Evolutionary conservation across 2,888 invertebrate species (phyloP).

Genomic region (Cheilosia vulpina): DNA sequence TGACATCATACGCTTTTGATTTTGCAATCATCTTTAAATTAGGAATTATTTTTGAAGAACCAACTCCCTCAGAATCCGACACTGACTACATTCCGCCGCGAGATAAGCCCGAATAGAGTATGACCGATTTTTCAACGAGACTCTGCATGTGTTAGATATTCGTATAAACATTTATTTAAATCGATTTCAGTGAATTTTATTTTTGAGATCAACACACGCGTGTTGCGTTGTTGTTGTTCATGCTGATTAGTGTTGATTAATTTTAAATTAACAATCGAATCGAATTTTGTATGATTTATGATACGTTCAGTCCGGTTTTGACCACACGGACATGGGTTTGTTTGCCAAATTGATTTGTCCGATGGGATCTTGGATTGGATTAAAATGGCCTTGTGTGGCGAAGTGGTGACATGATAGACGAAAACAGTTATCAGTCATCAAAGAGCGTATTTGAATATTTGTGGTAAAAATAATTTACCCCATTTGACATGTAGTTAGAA

Average conservation of each 20-base stretch:
- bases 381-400: not conserved
- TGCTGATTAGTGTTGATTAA: constrained; percentile 1
- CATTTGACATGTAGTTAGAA: not conserved
- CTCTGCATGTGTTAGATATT: not conserved
- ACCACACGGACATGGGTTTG: not conserved
- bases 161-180: not conserved
- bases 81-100: not conserved
- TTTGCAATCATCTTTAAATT: not conserved
- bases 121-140: not conserved
- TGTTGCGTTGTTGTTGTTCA: not conserved
- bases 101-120: not conserved
- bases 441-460: not conserved
- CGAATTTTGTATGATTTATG: not conserved
- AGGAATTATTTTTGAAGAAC: not conserved
- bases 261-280: not conserved
- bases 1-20: not conserved
- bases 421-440: not conserved
- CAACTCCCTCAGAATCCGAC: not conserved
- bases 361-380: not conserved
- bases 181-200: no score
- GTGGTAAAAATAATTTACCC: not conserved
- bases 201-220: not conserved
- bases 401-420: not conserved
- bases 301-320: not conserved
- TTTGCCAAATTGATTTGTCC: not conserved